Base-by-base conservation (phyloP, 2,888 invertebrate species). In the Panzeria rudis region DNA sequence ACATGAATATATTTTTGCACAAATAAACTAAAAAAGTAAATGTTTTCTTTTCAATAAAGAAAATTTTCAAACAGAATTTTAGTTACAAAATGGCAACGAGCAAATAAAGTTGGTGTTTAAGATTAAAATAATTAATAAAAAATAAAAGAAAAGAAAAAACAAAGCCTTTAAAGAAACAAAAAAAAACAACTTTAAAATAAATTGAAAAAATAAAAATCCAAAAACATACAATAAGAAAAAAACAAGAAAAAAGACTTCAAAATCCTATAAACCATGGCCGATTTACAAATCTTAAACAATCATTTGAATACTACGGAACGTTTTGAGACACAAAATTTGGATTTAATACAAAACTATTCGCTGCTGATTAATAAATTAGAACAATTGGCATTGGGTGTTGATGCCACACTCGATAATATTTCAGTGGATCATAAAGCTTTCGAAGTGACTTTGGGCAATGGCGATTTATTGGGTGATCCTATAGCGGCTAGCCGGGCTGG, bases 281-380 rank as follows among this genome's bases (percentile, higher is more conserved):
- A 90, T 35, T 73, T 86, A 32, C 71, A 81, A 68, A 47, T 84
- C n/a, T 32, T 69, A 11, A 77, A 61, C 8, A 84, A 83, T 68
- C 59, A 61, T 32, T 59, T 59, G 17, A 73, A 71, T 11, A 41
- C 47, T 35, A 44, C 79, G 23, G 90, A 90, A 73, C 89, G 88
- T 72, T 84, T 91, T 13, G 91, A 90, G 77, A 52, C 91, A 50
- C 89, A 89, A 59, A 86, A 89, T n/a, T 89, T 91, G 38, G 89
- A 88, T 59, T 88, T 91, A 76, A 89, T 91, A 9, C 90, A 91
- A 66, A 92, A 92, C 85, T 92, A 92, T 85, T 92, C 91, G 17
- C 83, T 91, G 82, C 84, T 92, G n/a, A 89, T 92, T 47, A 92
- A 90, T 56, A 91, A 92, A 86, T 87, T 92, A 59, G 92, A 92